phyloP scores from a whole-genome alignment of 1,140 invertebrate species.

The Periplaneta americana region DNA sequence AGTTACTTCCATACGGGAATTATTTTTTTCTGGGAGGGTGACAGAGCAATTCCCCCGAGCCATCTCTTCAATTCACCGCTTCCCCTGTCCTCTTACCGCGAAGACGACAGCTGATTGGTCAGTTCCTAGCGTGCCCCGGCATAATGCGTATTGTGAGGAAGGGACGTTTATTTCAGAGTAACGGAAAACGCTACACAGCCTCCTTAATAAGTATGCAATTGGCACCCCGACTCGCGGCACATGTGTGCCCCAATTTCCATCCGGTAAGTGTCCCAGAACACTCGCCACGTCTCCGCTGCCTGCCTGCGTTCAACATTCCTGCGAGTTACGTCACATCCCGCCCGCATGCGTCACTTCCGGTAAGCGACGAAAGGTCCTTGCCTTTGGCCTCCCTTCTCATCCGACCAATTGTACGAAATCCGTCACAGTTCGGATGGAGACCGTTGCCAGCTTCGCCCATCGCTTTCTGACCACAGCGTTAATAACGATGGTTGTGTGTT shows the following conservation, averaged over 20 bases:
- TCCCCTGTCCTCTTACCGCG: too few species aligned
- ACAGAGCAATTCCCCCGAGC: too few species aligned
- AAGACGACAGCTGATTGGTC: too few species aligned
- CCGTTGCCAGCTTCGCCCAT: background rate
- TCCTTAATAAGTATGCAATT: background rate
- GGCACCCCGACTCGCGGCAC: background rate
- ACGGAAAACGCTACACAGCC: background rate
- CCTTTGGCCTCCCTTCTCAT: background rate
- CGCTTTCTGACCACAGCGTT: background rate
- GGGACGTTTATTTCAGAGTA: too few species aligned
- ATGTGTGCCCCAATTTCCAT: background rate
- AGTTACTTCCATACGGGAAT: too few species aligned
- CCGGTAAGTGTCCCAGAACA: background rate
- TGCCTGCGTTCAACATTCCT: background rate
- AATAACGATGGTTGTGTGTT: too few species aligned
- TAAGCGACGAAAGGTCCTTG: background rate
- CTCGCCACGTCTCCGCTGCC: background rate
- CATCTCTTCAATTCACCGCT: too few species aligned
- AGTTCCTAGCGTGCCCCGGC: too few species aligned
- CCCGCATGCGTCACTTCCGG: background rate
- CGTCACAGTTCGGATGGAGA: too few species aligned
- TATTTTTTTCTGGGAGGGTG: too few species aligned
- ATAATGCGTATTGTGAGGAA: too few species aligned
- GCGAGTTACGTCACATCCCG: background rate
- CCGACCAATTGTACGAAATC: background rate